A percentile compares a stretch with the other conserved stretches of the same genome.
Conservation (phyloP, 2,888 invertebrate genomes). For the Terebella lapidaria region DNA sequence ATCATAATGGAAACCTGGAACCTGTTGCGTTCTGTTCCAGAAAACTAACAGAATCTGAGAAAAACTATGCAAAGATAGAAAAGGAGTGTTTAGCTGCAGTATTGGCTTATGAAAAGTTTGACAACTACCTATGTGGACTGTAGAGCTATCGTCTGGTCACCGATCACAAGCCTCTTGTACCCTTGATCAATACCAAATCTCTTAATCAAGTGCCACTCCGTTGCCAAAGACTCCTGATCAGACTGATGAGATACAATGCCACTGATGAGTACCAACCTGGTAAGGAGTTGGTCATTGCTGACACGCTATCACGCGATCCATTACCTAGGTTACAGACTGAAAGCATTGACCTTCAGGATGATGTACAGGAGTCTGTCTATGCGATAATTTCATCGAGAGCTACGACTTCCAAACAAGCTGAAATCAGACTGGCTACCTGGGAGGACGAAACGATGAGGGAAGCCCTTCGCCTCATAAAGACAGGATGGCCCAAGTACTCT, state of each 20-base stretch:
- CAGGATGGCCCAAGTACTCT: constrained; percentile 20
- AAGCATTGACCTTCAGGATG: constrained; percentile 9
- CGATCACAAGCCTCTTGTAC: constrained; percentile 27
- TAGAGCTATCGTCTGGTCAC: constrained; percentile 22
- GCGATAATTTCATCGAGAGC: not conserved
- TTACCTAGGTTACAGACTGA: not conserved
- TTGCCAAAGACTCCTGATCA: constrained; percentile 26
- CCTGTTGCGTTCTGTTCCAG: constrained; percentile 28
- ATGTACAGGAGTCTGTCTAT: constrained; percentile 9
- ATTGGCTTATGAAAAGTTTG: constrained; percentile 26
- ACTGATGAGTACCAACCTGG: constrained; percentile 18
- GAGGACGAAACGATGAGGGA: constrained; percentile 10
- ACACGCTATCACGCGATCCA: constrained; percentile 22
- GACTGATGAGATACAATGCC: constrained; percentile 20
- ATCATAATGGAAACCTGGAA: constrained; percentile 15
- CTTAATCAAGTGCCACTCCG: constrained; percentile 20
- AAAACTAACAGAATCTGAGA: constrained; percentile 23
- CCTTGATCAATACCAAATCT: constrained; percentile 23
- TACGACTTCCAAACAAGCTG: constrained; percentile 10
- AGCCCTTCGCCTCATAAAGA: constrained; percentile 2
- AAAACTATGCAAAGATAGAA: constrained; percentile 25
- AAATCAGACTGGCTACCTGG: constrained; percentile 7
- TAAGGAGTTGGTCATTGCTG: constrained; percentile 22
- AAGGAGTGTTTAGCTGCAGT: constrained; percentile 23
- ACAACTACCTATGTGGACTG: constrained; percentile 19